These are phyloP conservation scores for Labrus mixtus DNA, from an alignment of 2,113 vertebrate species.

Conservation along the genomic window DNA sequence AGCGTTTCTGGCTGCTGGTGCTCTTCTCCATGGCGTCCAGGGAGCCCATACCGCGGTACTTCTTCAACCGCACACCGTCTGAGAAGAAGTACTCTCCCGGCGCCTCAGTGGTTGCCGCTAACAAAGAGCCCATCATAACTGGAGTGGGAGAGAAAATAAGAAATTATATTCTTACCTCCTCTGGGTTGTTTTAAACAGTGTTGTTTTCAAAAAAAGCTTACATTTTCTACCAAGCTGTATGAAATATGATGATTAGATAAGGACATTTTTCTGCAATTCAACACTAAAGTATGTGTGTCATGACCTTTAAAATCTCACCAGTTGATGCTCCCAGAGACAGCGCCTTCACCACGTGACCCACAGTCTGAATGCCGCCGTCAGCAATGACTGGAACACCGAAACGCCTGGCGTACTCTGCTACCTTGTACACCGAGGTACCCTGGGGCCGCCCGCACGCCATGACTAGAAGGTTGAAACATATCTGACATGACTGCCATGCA, in stretches of 20 bases:
- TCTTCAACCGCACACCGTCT: constrained; percentile 93
- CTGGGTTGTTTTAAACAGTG: no score
- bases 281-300: not conserved
- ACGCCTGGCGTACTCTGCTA: constrained; percentile 92
- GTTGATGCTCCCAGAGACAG: constrained; percentile 93
- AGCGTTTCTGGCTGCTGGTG: constrained; percentile 93
- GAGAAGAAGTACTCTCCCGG: constrained; percentile 96
- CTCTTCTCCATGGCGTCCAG: constrained; percentile 95
- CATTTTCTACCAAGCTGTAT: no score
- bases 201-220: no score
- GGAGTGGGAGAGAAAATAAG: not conserved
- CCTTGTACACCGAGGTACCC: constrained; percentile 94
- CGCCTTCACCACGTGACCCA: constrained; percentile 94
- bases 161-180: no score
- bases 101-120: constrained; percentile 92
- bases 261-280: no score
- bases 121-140: constrained; percentile 97
- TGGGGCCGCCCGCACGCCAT: constrained; percentile 95
- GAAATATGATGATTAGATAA: no score
- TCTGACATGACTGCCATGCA: not conserved
- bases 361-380: constrained; percentile 93
- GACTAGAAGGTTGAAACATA: constrained; percentile 75
- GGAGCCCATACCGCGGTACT: constrained; percentile 95
- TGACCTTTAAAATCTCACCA: constrained; percentile 75
- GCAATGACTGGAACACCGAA: constrained; percentile 94